A percentile compares a stretch with the other conserved stretches of the same genome.
Evolutionary conservation across 1,140 invertebrate species (phyloP).

Genomic region (Trissolcus basalis): DNA sequence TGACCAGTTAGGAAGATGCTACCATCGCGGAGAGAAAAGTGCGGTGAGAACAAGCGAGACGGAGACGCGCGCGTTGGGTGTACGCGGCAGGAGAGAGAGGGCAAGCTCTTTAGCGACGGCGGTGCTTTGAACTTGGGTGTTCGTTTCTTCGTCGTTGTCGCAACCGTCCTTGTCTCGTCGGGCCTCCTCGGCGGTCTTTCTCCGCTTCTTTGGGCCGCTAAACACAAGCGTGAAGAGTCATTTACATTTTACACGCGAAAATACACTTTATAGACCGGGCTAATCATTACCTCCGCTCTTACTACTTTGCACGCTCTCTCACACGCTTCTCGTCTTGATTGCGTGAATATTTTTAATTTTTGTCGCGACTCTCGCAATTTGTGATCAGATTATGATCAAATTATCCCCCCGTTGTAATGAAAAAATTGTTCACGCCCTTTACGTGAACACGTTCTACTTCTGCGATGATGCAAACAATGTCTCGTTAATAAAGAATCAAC

Average conservation of each 20-base stretch:
- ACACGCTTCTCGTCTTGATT: slow-evolving; percentile 53
- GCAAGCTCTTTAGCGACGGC: slow-evolving; percentile 73
- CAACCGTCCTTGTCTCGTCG: slow-evolving; percentile 36
- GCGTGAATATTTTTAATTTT: slow-evolving; percentile 28
- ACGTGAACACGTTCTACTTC: no score
- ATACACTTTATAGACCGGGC: slow-evolving; percentile 69
- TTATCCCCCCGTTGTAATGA: no score
- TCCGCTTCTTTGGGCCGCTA: slow-evolving; percentile 42
- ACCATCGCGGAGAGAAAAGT: slow-evolving; percentile 50
- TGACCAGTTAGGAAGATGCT: slow-evolving; percentile 59
- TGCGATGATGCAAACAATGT: no score
- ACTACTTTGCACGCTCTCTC: slow-evolving; percentile 57
- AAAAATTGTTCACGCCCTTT: no score
- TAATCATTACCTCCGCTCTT: slow-evolving; percentile 69
- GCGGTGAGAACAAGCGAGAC: slow-evolving; percentile 43
- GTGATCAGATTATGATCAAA: no score
- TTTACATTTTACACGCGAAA: slow-evolving; percentile 74
- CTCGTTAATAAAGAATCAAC: no score
- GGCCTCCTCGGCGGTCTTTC: slow-evolving; percentile 34
- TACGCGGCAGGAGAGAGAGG: slow-evolving; percentile 45
- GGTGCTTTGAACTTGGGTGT: slow-evolving; percentile 72
- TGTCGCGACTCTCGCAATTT: slow-evolving; percentile 2
- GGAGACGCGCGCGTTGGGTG: slow-evolving; percentile 27
- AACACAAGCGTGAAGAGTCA: slow-evolving; percentile 64
- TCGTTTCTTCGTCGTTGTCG: slow-evolving; percentile 38